Evolutionary conservation across 2,888 invertebrate species (phyloP).

Genomic region (Hirtodrosophila alboralis): DNA sequence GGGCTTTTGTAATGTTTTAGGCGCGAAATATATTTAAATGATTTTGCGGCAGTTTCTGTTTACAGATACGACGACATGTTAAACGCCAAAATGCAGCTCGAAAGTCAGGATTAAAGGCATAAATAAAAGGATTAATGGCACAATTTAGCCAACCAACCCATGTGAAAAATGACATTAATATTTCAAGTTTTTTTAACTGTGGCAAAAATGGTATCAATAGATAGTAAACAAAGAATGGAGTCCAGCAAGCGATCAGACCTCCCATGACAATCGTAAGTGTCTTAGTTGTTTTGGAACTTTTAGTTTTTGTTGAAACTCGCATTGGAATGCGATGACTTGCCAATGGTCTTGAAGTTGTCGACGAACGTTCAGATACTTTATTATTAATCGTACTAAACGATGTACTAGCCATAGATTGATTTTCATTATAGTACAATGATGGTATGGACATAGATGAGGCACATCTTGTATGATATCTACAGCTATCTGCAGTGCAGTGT

Average conservation of each 20-base stretch:
- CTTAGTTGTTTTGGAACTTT: slow-evolving; percentile 94
- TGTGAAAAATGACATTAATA: slow-evolving; percentile 90
- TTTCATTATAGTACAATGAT: slow-evolving; percentile 74
- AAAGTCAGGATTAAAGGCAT: slow-evolving; percentile 95
- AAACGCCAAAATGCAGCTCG: slow-evolving; percentile 94
- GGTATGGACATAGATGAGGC: slow-evolving; percentile 46
- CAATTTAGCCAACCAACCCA: slow-evolving; percentile 97
- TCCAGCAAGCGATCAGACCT: slow-evolving; percentile 94
- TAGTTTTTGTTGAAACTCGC: slow-evolving; percentile 88
- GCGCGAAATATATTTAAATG: slow-evolving; percentile 81
- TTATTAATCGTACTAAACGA: slow-evolving; percentile 51
- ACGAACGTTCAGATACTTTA: slow-evolving; percentile 24
- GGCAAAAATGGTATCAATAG: slow-evolving; percentile 92
- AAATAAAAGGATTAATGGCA: slow-evolving; percentile 95
- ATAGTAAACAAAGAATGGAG: slow-evolving; percentile 94
- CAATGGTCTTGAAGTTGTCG: slow-evolving; percentile 31
- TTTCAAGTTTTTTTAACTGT: slow-evolving; percentile 86
- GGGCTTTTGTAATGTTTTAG: slow-evolving; percentile 33
- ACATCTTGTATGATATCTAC: slow-evolving; percentile 61
- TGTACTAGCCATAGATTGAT: slow-evolving; percentile 75
- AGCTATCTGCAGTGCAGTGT: slow-evolving; percentile 79
- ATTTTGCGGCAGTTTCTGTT: slow-evolving; percentile 76
- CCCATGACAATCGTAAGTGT: slow-evolving; percentile 95
- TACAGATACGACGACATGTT: slow-evolving; percentile 85
- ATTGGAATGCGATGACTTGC: slow-evolving; percentile 79